phyloP scores from a whole-genome alignment of 2,888 invertebrate genomes.

The Dusona sp. region DNA sequence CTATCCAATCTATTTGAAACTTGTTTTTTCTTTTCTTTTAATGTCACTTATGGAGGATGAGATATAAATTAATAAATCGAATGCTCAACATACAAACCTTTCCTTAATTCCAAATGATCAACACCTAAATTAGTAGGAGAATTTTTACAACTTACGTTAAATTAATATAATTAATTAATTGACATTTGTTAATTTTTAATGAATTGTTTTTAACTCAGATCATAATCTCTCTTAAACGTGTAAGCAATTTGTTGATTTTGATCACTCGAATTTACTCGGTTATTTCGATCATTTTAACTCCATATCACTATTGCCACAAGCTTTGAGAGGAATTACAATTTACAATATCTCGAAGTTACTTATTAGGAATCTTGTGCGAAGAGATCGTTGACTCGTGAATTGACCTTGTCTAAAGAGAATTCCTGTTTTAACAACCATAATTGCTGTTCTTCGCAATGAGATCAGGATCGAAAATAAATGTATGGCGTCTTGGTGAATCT shows the following conservation, averaged over 20 bases:
- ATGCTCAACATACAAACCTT: background rate
- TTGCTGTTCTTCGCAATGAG: background rate
- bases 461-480: slow-evolving; percentile 10
- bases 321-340: background rate
- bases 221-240: background rate
- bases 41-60: slow-evolving; percentile 9
- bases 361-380: background rate
- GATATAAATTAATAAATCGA: background rate
- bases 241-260: background rate
- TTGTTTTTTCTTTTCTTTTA: background rate
- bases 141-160: background rate
- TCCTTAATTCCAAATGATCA: background rate
- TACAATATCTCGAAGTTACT: background rate
- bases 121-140: background rate
- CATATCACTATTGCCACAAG: too few relatives aligned
- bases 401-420: slow-evolving; percentile 1
- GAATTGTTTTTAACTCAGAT: background rate
- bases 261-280: background rate
- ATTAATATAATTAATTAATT: background rate
- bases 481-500: background rate
- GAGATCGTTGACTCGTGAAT: slow-evolving; percentile 1
- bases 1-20: background rate
- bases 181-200: background rate
- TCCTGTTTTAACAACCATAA: background rate
- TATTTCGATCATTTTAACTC: background rate